Evolutionary conservation across 2,888 invertebrate genomes (phyloP), one percentile per base, ranked within the genome.

Genomic region (Cryptus viduatorius): DNA sequence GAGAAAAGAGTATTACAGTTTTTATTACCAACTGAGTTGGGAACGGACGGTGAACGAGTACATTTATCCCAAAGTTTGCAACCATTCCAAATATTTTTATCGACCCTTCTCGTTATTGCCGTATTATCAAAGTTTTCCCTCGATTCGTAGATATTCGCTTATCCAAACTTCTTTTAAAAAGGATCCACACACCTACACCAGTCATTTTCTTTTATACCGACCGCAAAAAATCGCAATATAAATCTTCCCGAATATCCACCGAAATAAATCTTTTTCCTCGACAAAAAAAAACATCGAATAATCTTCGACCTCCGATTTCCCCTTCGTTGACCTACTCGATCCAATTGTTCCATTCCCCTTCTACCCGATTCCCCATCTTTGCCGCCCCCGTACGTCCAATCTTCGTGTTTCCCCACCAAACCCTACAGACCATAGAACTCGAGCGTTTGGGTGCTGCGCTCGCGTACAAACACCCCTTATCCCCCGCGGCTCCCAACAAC

Each of bases 321-420:
- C 86, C 88, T 88, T 72, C 86, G 79, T 82, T 84, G 88, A 84
- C 86, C 87, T 86, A 87, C 77, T 37, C 37, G 81, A 86, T 73
- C 69, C 68, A 79, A 67, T 69, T 79, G 78, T 14, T 71, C 78
- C 80, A 81, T 82, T 68, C 87, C 86, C 82, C 82, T 81, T 64
- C 44, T 16, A 2, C 19, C 31, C 29, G 19, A 42, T 37, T 71
- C 65, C 29, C 24, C 64, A 48, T 24, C 50, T 16, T n/a, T 31
- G 37, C 12, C 53, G 29, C 42, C 67, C 7, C 3, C 37, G 71
- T 19, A 14, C 24, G 42, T 24, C 16, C 10, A 1, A 19, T 56
- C 3, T 56, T 24, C 19, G 10, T 53, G 8, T 16, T 19, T 48
- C 4, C 44, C 46, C 56, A n/a, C 19, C 12, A 48, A 10, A 48